phyloP scores from a whole-genome alignment of 2,113 vertebrate species.

The Nothocercus julius region DNA sequence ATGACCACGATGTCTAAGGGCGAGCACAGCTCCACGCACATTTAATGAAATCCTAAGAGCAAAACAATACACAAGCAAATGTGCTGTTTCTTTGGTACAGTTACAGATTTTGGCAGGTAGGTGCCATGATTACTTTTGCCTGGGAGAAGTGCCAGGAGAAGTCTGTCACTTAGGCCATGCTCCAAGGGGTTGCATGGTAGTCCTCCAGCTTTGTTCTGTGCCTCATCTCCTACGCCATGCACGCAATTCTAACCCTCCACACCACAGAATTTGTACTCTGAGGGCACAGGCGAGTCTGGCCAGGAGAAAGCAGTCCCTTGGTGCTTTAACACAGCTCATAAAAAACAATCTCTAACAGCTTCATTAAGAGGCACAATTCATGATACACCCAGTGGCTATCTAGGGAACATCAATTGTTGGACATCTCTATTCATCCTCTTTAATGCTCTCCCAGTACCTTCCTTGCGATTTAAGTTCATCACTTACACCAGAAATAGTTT shows the following conservation, averaged over 20 bases:
- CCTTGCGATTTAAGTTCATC: neutral
- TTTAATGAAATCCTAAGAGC: neutral
- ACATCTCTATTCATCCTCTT: neutral
- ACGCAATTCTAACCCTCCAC: neutral
- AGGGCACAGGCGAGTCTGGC: neutral
- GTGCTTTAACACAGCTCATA: neutral
- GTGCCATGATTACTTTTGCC: neutral
- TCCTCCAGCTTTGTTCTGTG: neutral
- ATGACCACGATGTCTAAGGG: fast-evolving
- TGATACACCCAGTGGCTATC: neutral
- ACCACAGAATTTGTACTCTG: neutral
- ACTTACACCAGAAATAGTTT: neutral
- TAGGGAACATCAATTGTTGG: neutral
- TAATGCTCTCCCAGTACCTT: neutral
- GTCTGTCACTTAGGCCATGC: neutral
- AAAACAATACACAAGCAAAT: fast-evolving
- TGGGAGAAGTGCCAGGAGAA: neutral
- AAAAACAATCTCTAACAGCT: neutral
- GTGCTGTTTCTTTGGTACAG: neutral
- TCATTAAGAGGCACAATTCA: neutral
- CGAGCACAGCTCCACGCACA: fast-evolving
- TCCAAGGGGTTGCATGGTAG: neutral
- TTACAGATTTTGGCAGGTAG: neutral
- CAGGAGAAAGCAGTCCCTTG: neutral
- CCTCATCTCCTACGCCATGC: neutral